phyloP scores from a whole-genome alignment of 2,888 invertebrate species.

The Coecobrya sp. region DNA sequence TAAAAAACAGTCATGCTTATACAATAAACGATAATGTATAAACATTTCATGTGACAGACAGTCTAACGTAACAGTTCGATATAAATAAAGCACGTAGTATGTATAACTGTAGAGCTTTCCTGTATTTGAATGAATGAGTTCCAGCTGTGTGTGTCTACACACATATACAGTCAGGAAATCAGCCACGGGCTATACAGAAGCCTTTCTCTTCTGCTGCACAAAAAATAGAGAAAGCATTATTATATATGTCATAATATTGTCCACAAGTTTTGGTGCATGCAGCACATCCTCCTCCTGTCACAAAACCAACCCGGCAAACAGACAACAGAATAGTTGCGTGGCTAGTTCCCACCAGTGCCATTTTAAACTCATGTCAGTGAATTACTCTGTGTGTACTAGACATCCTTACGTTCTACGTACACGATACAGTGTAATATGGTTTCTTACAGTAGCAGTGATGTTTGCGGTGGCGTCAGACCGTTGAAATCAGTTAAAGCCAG shows the following conservation, averaged over 20 bases:
- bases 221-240: background rate
- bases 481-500: conserved; percentile 73
- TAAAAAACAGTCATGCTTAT: no score
- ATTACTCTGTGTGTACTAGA: background rate
- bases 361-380: background rate
- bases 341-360: background rate
- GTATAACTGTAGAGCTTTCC: background rate
- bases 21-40: background rate
- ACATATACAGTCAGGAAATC: conserved; percentile 43
- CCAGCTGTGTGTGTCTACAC: conserved; percentile 49
- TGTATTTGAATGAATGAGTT: conserved; percentile 20
- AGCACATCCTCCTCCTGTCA: background rate
- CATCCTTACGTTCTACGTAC: background rate
- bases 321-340: background rate
- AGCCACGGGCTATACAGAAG: conserved; percentile 16
- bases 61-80: background rate
- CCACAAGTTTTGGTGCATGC: background rate
- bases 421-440: background rate
- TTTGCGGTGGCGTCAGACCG: conserved; percentile 58
- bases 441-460: background rate
- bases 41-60: background rate
- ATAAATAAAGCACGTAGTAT: background rate
- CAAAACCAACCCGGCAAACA: background rate
- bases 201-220: conserved; percentile 24
- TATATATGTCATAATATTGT: background rate